Base-by-base conservation (phyloP, 2,888 invertebrate species). In the Dolichomitus sp. region DNA sequence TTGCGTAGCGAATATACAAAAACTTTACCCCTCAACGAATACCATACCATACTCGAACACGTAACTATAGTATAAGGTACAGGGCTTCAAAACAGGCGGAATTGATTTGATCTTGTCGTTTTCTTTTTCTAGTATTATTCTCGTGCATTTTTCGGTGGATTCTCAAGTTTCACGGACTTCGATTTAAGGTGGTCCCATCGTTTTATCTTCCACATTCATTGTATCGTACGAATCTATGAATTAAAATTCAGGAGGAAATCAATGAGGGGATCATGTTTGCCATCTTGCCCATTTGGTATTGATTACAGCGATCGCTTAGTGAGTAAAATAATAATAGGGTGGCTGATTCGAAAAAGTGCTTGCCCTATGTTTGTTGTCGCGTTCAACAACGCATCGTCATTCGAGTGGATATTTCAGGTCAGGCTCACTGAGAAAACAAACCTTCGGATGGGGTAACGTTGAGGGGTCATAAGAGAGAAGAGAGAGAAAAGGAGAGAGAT, bases 1-100 rank as follows among this genome's bases (percentile, higher is more conserved):
- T 93, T 93, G 93, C 93, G 93, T 93, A 90, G 90, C 93, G 89
- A 93, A 93, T 91, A 88, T 73, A 88, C 85, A 89, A 87, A 88
- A 87, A 85, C 45, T 65, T 50, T 57, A 59, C 79, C 81, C 81
- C 83, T 81, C 83, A 70, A 75, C 75, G 79, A 66, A 77, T 77
- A 76, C 52, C 65, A 72, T 59, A 48, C 73, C 66, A 70, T 63
- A 73, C 63, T 72, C 79, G 70, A 69, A 61, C 61, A 30, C 45
- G 52, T 73, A 48, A 6, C 30, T 45, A 19, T 37, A 27, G 40
- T 59, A n/a, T 30, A 48, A 72, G 23, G 48, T 30, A 33, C 5
- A 48, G 19, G 14, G 27, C 50, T 69, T 69, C 4, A 70, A 77
- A 50, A 59, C 48, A 59, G 68, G 40, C 73, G 61, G 48, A 82